phyloP scores from a whole-genome alignment of 2,888 invertebrate species.

The Crematogaster levior region DNA sequence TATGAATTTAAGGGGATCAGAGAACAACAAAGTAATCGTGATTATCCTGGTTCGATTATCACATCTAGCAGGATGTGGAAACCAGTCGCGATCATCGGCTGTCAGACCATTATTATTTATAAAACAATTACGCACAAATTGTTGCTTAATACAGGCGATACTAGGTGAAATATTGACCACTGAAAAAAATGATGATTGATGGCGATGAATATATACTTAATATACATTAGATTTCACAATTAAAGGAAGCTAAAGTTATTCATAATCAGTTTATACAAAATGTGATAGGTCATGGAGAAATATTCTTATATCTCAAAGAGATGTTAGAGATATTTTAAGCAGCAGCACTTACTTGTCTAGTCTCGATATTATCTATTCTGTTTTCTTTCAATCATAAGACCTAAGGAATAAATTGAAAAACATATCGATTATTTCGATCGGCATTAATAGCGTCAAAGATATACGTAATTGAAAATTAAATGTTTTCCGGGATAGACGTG shows the following conservation, averaged over 20 bases:
- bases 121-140: conserved; percentile 37
- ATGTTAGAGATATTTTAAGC: not conserved
- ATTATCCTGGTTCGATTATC: conserved; percentile 57
- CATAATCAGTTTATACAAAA: conserved; percentile 7
- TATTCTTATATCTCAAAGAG: not conserved
- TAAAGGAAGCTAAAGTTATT: not conserved
- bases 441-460: conserved; percentile 5
- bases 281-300: conserved; percentile 16
- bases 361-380: not conserved
- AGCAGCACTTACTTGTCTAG: not conserved
- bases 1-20: conserved; percentile 32
- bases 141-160: conserved; percentile 18
- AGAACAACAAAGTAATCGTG: conserved; percentile 14
- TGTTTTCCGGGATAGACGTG: not conserved
- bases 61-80: conserved; percentile 64
- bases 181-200: conserved; percentile 26
- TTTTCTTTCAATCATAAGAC: not conserved
- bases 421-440: not conserved
- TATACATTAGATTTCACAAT: not conserved
- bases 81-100: conserved; percentile 43
- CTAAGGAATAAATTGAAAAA: conserved; percentile 18
- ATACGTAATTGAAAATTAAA: conserved; percentile 8
- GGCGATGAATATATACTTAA: not conserved
- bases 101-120: conserved; percentile 53
- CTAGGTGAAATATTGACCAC: conserved; percentile 16